These are phyloP conservation scores for Molanna angustata DNA, from an alignment of 2,888 invertebrate species.

Conservation along the genomic window DNA sequence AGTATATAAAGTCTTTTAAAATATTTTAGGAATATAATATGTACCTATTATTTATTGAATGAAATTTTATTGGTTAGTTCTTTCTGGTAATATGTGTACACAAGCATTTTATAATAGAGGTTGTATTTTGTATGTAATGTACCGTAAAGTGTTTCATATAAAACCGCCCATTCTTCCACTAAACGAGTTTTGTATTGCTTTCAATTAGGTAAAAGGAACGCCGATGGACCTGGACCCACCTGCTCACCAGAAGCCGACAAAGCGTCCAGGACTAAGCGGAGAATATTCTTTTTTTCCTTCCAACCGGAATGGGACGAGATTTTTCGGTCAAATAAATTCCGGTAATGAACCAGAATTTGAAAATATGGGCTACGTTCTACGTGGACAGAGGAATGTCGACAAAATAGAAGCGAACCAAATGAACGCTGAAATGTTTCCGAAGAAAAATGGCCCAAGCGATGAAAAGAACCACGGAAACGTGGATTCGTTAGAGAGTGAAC, in stretches of 20 bases:
- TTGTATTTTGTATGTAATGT: too few species aligned
- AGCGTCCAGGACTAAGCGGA: not conserved
- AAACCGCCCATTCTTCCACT: too few species aligned
- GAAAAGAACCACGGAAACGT: not conserved
- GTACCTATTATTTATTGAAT: too few species aligned
- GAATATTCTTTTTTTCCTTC: conserved; percentile 5
- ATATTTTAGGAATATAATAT: too few species aligned
- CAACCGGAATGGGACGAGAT: conserved; percentile 17
- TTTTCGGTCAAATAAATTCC: conserved; percentile 14
- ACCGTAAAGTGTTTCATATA: too few species aligned
- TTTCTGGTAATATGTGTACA: too few species aligned
- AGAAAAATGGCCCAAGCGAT: not conserved
- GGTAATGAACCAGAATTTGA: conserved; percentile 9
- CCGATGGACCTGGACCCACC: conserved; percentile 22
- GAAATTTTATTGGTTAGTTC: too few species aligned
- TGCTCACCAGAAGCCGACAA: conserved; percentile 10
- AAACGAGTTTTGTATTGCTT: too few species aligned
- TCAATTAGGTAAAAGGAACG: conserved; percentile 27
- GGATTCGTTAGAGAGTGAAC: conserved; percentile 11
- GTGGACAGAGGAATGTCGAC: conserved; percentile 13
- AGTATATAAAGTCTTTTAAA: too few species aligned
- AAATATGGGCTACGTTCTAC: conserved; percentile 5
- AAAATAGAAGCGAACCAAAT: not conserved
- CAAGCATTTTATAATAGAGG: too few species aligned
- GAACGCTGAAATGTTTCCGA: not conserved